phyloP scores from a whole-genome alignment of 2,797 vertebrate species.

The Hybognathus amarus region DNA sequence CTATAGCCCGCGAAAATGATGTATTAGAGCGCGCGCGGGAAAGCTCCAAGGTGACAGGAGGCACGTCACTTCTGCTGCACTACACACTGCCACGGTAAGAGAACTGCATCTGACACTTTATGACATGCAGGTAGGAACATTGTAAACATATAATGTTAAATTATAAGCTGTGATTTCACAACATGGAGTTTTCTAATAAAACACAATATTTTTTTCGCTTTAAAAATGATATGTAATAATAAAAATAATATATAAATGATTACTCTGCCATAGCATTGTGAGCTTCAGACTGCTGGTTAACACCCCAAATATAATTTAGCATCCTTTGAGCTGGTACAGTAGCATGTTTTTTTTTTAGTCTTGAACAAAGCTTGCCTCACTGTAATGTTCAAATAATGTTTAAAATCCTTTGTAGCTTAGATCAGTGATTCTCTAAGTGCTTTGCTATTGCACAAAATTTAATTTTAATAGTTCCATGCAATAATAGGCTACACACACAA shows the following conservation, averaged over 20 bases:
- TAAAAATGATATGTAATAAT: too few species aligned
- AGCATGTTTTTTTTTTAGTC: not conserved
- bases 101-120: not conserved
- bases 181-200: not conserved
- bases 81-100: not conserved
- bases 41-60: slow-evolving; percentile 8
- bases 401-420: not conserved
- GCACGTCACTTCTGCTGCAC: slow-evolving; percentile 11
- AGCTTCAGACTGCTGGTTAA: not conserved
- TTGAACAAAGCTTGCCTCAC: not conserved
- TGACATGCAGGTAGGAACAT: slow-evolving; percentile 6
- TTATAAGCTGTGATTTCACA: not conserved
- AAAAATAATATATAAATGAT: not conserved
- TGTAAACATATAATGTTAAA: not conserved
- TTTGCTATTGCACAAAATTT: not conserved
- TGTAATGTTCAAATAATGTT: slow-evolving; percentile 1
- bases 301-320: not conserved
- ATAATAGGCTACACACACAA: not conserved
- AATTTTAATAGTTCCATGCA: not conserved
- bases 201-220: not conserved
- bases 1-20: slow-evolving; percentile 72
- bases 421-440: not conserved
- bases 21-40: not conserved
- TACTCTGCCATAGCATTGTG: not conserved
- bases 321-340: not conserved